Evolutionary conservation across 2,797 vertebrate genomes (phyloP), one percentile per base, ranked within the genome.

Genomic region (Lerista edwardsae): DNA sequence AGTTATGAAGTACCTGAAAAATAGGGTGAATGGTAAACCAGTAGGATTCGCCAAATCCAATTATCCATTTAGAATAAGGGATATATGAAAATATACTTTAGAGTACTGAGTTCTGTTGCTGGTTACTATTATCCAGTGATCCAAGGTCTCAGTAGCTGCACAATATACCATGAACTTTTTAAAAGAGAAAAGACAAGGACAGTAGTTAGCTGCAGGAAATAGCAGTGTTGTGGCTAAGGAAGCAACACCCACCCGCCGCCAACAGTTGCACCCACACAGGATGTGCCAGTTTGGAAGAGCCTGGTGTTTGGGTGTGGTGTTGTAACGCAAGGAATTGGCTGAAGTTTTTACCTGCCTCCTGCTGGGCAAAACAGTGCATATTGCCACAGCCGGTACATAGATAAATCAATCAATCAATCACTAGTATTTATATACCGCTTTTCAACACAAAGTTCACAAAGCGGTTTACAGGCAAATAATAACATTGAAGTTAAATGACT

Each of bases 81-180:
- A 79, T n/a, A 25, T 47, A 11, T 0, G 0, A 19, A 12, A 0
- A 0, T 29, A 29, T 23, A 55, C 1, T 31, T 62, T 15, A 3
- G 0, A 1, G 3, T 67, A 19, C 29, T 2, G 51, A 0, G 0
- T 34, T 57, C 76, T 75, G 27, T 62, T 11, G 0, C 11, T 67
- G 75, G 19, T 89, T 88, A 23, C 83, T 78, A 76, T 87, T 85
- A 80, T 84, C 88, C 87, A 82, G 62, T 71, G 64, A 76, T 41
- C 61, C 0, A 39, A 88, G 72, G 77, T 59, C 29, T 36, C 69
- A 17, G 25, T 78, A 90, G 75, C 74, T 87, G 80, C 51, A 1
- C 29, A 36, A 4, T 1, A 1, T 2, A 61, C 1, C 27, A 4
- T 51, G 15, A 27, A 1, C 44, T 41, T 67, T 41, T 31, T 62